phyloP scores from a whole-genome alignment of 1,140 invertebrate species.

The Geopemphigus sp. region DNA sequence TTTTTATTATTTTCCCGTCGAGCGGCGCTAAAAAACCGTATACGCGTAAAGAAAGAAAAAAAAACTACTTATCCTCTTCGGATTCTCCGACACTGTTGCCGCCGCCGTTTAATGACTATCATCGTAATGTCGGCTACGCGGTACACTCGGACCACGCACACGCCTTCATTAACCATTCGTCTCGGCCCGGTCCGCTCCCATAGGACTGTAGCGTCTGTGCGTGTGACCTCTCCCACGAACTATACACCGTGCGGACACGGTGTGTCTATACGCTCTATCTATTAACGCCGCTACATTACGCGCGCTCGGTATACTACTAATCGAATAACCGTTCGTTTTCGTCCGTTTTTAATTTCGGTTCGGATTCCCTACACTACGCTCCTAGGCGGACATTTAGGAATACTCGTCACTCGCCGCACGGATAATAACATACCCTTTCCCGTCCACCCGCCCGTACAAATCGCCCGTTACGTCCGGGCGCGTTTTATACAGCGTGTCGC shows the following conservation, averaged over 20 bases:
- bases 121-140: background rate
- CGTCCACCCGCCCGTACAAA: no score
- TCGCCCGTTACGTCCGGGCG: no score
- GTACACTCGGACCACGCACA: background rate
- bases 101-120: background rate
- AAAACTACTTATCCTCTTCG: background rate
- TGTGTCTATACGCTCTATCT: background rate
- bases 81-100: background rate
- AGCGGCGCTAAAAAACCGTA: background rate
- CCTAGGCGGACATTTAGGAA: no score
- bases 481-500: no score
- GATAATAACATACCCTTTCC: no score
- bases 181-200: background rate
- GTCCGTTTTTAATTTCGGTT: no score
- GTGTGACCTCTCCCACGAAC: constrained; percentile 38
- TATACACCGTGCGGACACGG: background rate
- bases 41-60: background rate
- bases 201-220: background rate
- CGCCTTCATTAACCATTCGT: constrained; percentile 41
- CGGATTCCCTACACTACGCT: no score
- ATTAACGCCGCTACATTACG: background rate
- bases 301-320: background rate
- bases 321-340: background rate
- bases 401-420: no score
- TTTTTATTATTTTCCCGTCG: background rate